Percentiles rank a stretch among this genome's conserved stretches.
Conservation (phyloP, 2,113 vertebrate genomes). For the Struthidea cinerea region DNA sequence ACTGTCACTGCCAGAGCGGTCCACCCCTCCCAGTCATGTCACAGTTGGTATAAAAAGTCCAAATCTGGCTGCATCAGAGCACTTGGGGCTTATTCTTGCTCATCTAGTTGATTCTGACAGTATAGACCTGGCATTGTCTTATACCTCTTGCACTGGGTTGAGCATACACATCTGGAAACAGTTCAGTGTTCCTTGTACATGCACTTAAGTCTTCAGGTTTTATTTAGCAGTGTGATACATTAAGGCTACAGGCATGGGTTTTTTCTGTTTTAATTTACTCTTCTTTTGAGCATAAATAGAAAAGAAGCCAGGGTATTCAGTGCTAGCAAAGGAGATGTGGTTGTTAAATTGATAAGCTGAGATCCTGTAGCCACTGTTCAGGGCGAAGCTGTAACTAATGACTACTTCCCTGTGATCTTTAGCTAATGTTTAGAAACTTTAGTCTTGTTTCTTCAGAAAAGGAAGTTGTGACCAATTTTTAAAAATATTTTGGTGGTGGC, state of each 20-base stretch:
- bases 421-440: constrained; percentile 35
- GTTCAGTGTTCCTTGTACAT: not conserved
- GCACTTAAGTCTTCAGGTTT: not conserved
- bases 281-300: constrained; percentile 53
- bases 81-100: not conserved
- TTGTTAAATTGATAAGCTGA: constrained; percentile 33
- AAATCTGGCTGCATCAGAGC: not conserved
- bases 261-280: not conserved
- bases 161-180: not conserved
- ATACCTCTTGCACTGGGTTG: not conserved
- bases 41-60: not conserved
- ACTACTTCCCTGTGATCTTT: constrained; percentile 71
- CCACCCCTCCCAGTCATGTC: not conserved
- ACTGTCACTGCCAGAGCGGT: not conserved
- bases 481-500: not conserved
- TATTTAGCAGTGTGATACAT: not conserved
- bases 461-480: not conserved
- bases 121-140: not conserved
- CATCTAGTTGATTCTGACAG: not conserved
- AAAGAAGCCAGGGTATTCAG: constrained; percentile 57
- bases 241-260: not conserved
- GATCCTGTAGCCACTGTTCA: constrained; percentile 38
- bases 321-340: constrained; percentile 39
- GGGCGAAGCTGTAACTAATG: constrained; percentile 62
- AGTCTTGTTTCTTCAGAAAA: not conserved